Conservation (phyloP, 2,888 invertebrate species). For the Romanomermis culicivorax region DNA sequence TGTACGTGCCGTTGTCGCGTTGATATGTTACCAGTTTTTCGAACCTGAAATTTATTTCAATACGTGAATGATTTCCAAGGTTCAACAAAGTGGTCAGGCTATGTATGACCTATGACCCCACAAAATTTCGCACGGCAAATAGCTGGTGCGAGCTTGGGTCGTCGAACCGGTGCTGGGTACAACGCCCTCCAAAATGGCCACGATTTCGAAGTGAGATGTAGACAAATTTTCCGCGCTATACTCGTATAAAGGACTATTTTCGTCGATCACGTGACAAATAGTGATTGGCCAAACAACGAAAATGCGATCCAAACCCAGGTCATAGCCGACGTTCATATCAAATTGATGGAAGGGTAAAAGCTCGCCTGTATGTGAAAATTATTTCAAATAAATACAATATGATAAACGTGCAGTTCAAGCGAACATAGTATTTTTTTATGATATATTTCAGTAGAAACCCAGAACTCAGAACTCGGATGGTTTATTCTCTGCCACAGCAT, state of each 20-base stretch:
- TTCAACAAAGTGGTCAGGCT: not conserved
- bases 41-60: constrained; percentile 16
- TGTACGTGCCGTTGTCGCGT: constrained; percentile 35
- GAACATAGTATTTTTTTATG: no score
- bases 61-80: not conserved
- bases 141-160: constrained; percentile 35
- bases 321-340: constrained; percentile 60
- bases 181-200: constrained; percentile 78
- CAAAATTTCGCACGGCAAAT: constrained; percentile 31
- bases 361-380: no score
- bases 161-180: constrained; percentile 51
- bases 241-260: constrained; percentile 67
- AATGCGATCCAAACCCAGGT: constrained; percentile 53
- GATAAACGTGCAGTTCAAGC: no score
- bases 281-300: constrained; percentile 97
- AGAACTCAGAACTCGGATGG: no score
- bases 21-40: constrained; percentile 45
- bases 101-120: constrained; percentile 23
- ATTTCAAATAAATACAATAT: no score
- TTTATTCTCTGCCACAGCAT: no score
- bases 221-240: constrained; percentile 75
- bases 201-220: constrained; percentile 76
- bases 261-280: constrained; percentile 81
- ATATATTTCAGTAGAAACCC: no score
- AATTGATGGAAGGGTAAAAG: constrained; percentile 79